Percentiles rank a stretch among this genome's conserved stretches.
phyloP scores from a whole-genome alignment of 2,888 invertebrate species.

The Prenolepis imparis region DNA sequence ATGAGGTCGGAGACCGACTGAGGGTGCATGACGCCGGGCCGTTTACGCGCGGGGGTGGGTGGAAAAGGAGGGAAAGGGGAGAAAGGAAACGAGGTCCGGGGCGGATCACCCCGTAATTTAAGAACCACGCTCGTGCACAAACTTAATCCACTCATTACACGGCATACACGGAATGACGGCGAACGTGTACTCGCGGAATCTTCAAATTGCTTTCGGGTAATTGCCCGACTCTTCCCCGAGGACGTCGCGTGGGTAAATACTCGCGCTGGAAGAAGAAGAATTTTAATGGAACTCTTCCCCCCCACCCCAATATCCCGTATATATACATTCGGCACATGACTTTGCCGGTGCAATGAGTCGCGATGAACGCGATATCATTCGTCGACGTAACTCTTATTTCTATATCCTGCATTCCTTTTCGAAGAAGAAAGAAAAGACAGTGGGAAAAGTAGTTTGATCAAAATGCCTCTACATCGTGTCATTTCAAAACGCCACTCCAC shows the following conservation, averaged over 20 bases:
- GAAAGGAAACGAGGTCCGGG: slow-evolving; percentile 33
- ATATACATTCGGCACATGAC: not conserved
- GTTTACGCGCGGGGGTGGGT: not conserved
- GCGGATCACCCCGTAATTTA: slow-evolving; percentile 74
- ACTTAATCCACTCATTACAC: slow-evolving; percentile 74
- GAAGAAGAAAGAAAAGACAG: not conserved
- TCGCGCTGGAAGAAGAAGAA: slow-evolving; percentile 42
- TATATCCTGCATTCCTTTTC: not conserved
- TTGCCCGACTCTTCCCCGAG: slow-evolving; percentile 48
- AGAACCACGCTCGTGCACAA: slow-evolving; percentile 71
- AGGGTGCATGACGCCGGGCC: slow-evolving; percentile 27
- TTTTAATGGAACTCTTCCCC: slow-evolving; percentile 28
- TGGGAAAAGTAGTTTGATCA: not conserved
- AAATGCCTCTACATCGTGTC: not conserved
- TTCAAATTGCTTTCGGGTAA: slow-evolving; percentile 59
- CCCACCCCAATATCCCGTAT: no score
- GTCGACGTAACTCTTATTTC: not conserved
- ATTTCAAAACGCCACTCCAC: not conserved
- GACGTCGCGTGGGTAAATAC: slow-evolving; percentile 63
- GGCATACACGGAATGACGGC: slow-evolving; percentile 69
- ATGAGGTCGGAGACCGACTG: slow-evolving; percentile 8
- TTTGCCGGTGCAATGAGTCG: not conserved
- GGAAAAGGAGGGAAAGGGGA: no score
- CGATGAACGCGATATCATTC: not conserved
- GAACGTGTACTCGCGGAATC: slow-evolving; percentile 24